These are phyloP conservation scores for Vombatus ursinus DNA, from an alignment of 2,113 vertebrate species.

Conservation along the genomic window DNA sequence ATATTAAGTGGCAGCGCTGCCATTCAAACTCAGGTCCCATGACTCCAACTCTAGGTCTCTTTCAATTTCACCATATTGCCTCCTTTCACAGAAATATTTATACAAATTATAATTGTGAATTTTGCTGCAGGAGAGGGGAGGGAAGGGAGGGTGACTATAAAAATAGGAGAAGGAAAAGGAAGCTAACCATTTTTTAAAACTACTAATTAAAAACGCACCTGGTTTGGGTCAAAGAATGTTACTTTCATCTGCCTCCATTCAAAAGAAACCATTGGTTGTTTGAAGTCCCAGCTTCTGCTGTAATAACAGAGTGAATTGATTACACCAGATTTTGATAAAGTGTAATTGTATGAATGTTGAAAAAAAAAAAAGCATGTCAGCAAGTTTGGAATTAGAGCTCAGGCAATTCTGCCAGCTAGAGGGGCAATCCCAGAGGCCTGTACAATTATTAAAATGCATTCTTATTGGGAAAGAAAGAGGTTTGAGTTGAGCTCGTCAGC, in stretches of 20 bases:
- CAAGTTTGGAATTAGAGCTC: not conserved
- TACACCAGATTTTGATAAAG: not conserved
- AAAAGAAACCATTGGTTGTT: not conserved
- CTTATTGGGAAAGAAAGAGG: conserved; percentile 24
- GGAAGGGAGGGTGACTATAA: not conserved
- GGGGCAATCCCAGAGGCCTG: not conserved
- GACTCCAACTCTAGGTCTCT: not conserved
- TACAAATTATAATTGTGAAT: not conserved
- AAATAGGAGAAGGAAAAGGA: not conserved
- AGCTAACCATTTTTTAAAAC: not conserved
- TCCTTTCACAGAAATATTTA: not conserved
- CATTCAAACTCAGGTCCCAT: not conserved
- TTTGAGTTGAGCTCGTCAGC: conserved; percentile 58
- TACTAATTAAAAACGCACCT: not conserved
- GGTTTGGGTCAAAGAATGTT: not conserved
- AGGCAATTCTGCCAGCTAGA: not conserved
- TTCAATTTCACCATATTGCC: not conserved
- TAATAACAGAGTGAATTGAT: not conserved
- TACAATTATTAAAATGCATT: conserved; percentile 48
- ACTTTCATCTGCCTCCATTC: not conserved
- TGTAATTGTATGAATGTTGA: not conserved
- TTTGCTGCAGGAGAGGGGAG: not conserved
- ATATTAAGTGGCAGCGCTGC: not conserved
- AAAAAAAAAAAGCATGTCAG: not conserved
- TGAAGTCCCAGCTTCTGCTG: not conserved